Conservation (phyloP, 2,797 vertebrate genomes). For the Huso huso region DNA sequence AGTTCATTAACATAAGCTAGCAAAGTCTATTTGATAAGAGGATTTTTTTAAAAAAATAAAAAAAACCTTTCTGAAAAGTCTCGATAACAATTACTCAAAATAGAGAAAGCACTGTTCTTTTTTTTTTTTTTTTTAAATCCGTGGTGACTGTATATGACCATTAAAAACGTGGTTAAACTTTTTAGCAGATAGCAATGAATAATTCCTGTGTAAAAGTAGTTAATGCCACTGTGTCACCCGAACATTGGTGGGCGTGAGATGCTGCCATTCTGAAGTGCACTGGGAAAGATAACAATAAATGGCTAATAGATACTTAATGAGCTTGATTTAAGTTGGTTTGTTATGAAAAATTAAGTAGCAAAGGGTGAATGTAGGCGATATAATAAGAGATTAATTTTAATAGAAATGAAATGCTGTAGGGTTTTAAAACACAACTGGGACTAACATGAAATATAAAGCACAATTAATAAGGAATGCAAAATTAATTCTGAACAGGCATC, state of each 20-base stretch:
- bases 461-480: constrained; percentile 58
- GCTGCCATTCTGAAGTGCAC: constrained; percentile 51
- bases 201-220: constrained; percentile 30
- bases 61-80: too few relatives aligned
- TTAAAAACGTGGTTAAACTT: not conserved
- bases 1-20: too few relatives aligned
- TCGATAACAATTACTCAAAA: too few relatives aligned
- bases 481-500: constrained; percentile 60
- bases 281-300: constrained; percentile 63
- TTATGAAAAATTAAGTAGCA: constrained; percentile 56
- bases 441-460: constrained; percentile 46
- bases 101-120: not conserved
- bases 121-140: not conserved
- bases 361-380: constrained; percentile 50
- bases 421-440: constrained; percentile 58
- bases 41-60: too few relatives aligned
- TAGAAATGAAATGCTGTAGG: constrained; percentile 58
- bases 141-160: not conserved
- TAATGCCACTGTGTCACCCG: constrained; percentile 52
- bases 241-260: constrained; percentile 50
- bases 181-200: not conserved
- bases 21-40: too few relatives aligned
- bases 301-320: constrained; percentile 68
- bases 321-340: constrained; percentile 66
- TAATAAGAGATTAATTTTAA: constrained; percentile 63